Evolutionary conservation across 2,797 vertebrate species (phyloP), one percentile per base, ranked within the genome.

Genomic region (Avahi laniger): DNA sequence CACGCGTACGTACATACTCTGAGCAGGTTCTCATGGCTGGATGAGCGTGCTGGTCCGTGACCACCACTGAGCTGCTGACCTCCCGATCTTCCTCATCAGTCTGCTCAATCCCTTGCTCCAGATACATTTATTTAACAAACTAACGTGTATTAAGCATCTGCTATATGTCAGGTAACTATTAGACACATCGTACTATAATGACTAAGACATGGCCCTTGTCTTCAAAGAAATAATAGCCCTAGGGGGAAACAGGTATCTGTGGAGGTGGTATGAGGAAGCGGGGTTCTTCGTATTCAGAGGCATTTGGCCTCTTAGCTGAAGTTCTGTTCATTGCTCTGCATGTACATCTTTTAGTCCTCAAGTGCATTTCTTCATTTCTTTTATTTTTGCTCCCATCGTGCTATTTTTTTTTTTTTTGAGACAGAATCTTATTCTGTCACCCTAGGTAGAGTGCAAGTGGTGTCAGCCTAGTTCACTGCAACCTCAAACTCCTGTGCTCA

Each of bases 351-450:
- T 78, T 91, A 3, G 46, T 59, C 52, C 43, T 93, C 81, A 95
- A 91, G 54, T 90, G 57, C 90, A 18, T 84, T 48, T 75, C 86
- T 93, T 65, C 24, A 30, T 33, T 88, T 79, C 89, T 84, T 96
- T 88, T 86, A 59, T 57, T 84, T 96, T 43, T 79, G 76, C 38
- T 48, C 61, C 92, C 14, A 41, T 87, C 93, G 86, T 94, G n/a
- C 33, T n/a, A 4, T 18, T 65, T n/a, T 65, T 61, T 28, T 33
- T 46, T 48, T 48, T 48, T 48, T 67, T 67, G 63, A 67, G 63
- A 18, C 17, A 17, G 17, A n/a, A 33, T 67, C 63, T 67, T 18
- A 67, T 15, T 67, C 7, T 67, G 17, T 67, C n/a, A 2, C 15
- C 63, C 33, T 67, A 4, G 17, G 7, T 67, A 67, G 33, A n/a